A percentile compares a stretch with the other conserved stretches of the same genome.
phyloP scores from a whole-genome alignment of 2,113 vertebrate genomes.

The Ammospiza caudacuta region DNA sequence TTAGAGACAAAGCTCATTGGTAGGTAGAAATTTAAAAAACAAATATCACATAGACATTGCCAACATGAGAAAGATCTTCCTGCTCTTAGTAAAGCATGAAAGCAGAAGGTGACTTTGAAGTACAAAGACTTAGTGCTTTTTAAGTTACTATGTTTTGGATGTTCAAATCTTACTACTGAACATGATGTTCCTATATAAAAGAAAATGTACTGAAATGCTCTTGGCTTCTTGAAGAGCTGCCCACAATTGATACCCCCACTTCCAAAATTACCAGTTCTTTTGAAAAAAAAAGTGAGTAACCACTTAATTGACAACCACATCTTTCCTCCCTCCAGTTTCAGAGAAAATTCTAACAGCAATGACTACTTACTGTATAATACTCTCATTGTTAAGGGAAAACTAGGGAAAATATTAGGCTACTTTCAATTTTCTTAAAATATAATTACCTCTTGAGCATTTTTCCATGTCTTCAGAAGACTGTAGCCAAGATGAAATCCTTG shows the following conservation, averaged over 20 bases:
- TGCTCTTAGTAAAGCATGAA: not conserved
- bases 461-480: slow-evolving; percentile 96
- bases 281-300: not conserved
- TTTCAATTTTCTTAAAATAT: not conserved
- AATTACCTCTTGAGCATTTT: slow-evolving; percentile 91
- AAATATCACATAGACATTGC: not conserved
- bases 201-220: not conserved
- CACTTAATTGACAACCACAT: not conserved
- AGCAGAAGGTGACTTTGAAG: not conserved
- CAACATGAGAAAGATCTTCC: not conserved
- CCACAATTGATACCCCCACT: not conserved
- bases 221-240: not conserved
- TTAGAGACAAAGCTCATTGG: not conserved
- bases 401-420: not conserved
- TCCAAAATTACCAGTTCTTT: not conserved
- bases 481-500: slow-evolving; percentile 89
- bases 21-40: not conserved
- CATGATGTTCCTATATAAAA: not conserved
- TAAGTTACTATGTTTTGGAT: not conserved
- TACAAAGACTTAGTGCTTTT: not conserved
- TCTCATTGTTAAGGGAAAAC: not conserved
- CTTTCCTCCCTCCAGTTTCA: not conserved
- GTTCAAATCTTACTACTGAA: not conserved
- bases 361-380: not conserved
- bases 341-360: not conserved